Conservation (phyloP, 2,888 invertebrate genomes). For the Osmoderma eremita region DNA sequence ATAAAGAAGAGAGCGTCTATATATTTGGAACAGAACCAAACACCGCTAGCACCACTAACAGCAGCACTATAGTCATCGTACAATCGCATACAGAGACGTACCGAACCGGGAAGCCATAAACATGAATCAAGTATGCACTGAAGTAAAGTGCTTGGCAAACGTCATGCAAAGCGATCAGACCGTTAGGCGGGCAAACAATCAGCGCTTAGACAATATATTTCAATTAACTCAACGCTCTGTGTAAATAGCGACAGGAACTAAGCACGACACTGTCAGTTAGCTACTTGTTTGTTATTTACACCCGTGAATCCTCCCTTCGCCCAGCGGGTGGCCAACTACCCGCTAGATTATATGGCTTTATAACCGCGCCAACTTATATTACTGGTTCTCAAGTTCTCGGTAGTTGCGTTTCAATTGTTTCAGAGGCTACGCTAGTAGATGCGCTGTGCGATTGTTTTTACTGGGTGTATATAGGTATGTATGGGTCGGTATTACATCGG, state of each 20-base stretch:
- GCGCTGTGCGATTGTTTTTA: slow-evolving; percentile 48
- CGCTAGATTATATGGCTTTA: slow-evolving; percentile 55
- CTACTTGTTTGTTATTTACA: slow-evolving; percentile 63
- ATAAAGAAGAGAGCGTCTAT: slow-evolving; percentile 30
- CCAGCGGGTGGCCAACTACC: slow-evolving; percentile 54
- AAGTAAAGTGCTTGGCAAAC: slow-evolving; percentile 52
- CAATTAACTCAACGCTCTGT: slow-evolving; percentile 60
- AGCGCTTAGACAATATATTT: slow-evolving; percentile 62
- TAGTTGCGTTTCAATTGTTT: slow-evolving; percentile 53
- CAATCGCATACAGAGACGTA: slow-evolving; percentile 33
- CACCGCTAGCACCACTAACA: slow-evolving; percentile 12
- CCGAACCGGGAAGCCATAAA: slow-evolving; percentile 52
- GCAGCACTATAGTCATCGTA: slow-evolving; percentile 20
- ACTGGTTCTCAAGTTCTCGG: slow-evolving; percentile 50
- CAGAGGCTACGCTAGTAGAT: slow-evolving; percentile 43
- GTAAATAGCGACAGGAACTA: slow-evolving; percentile 57
- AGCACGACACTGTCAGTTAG: slow-evolving; percentile 60
- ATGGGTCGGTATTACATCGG: slow-evolving; percentile 38
- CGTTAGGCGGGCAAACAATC: slow-evolving; percentile 57
- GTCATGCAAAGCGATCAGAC: slow-evolving; percentile 53
- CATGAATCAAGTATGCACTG: slow-evolving; percentile 54
- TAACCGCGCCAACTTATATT: slow-evolving; percentile 49
- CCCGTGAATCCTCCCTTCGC: slow-evolving; percentile 51
- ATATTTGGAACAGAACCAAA: slow-evolving; percentile 39
- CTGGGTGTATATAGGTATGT: slow-evolving; percentile 40